phyloP scores from a whole-genome alignment of 2,113 vertebrate genomes.

The Pampusana beccarii region DNA sequence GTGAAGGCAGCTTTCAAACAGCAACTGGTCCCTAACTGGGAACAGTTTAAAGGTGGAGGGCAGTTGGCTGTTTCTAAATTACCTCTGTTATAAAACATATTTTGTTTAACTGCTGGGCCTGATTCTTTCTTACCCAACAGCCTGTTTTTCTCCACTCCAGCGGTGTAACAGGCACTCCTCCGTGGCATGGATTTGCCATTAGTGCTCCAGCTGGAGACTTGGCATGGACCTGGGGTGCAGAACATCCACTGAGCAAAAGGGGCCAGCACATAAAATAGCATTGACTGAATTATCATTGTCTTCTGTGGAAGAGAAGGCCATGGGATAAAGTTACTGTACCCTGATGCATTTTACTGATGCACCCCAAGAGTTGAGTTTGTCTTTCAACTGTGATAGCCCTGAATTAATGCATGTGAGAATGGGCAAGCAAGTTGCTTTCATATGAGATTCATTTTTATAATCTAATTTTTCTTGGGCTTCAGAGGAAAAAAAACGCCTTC shows the following conservation, averaged over 20 bases:
- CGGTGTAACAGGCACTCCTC: neutral
- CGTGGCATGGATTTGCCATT: neutral
- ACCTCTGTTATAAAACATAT: neutral
- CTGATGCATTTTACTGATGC: neutral
- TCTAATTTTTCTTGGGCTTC: conserved; percentile 13
- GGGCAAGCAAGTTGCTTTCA: conserved; percentile 10
- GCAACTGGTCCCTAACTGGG: neutral
- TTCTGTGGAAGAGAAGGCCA: neutral
- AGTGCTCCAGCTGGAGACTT: neutral
- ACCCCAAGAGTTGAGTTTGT: neutral
- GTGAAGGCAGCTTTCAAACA: neutral
- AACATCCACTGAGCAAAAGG: neutral
- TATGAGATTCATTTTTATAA: conserved; percentile 44
- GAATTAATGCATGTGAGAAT: neutral
- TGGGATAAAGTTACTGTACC: neutral
- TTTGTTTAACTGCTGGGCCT: neutral
- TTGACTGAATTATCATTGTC: neutral
- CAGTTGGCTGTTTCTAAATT: neutral
- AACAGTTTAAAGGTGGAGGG: neutral
- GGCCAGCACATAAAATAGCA: neutral
- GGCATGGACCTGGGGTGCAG: neutral
- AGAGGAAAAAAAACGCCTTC: neutral
- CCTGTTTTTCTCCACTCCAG: neutral
- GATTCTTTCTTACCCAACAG: neutral
- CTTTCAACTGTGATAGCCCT: neutral